Conservation (phyloP, 2,113 vertebrate genomes). For the Oophaga pumilio region DNA sequence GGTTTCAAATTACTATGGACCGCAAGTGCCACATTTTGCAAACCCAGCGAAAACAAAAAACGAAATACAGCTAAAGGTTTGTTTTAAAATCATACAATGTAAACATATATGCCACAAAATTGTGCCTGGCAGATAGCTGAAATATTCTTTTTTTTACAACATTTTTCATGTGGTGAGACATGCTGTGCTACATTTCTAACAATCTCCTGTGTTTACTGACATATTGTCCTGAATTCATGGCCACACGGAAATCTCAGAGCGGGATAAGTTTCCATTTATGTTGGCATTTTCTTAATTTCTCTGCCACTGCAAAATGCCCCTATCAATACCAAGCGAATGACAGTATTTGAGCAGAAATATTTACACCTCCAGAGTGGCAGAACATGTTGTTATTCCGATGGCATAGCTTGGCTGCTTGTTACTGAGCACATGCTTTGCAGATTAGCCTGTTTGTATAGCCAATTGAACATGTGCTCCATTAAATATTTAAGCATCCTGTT, state of each 20-base stretch:
- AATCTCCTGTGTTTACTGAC: background rate
- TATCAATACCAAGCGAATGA: constrained; percentile 40
- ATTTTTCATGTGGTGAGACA: constrained; percentile 4
- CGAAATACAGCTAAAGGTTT: background rate
- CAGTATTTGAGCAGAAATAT: constrained; percentile 58
- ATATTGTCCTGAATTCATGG: background rate
- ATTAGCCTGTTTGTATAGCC: constrained; percentile 90
- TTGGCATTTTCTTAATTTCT: constrained; percentile 25
- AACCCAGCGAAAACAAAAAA: background rate
- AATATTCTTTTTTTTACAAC: constrained; percentile 5
- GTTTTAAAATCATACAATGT: background rate
- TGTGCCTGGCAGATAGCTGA: background rate
- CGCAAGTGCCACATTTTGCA: background rate
- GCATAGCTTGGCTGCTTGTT: constrained; percentile 77
- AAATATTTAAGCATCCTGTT: constrained; percentile 89
- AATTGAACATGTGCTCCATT: constrained; percentile 89
- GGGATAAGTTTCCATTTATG: background rate
- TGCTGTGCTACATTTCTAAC: constrained; percentile 5
- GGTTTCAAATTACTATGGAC: background rate
- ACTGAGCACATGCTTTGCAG: constrained; percentile 86
- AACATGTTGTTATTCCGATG: constrained; percentile 75
- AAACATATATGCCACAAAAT: constrained; percentile 8
- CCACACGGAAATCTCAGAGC: constrained; percentile 11
- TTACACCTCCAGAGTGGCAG: constrained; percentile 60
- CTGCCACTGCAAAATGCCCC: constrained; percentile 9